phyloP scores from a whole-genome alignment of 2,797 vertebrate species.

The Coregonus ussuriensis region DNA sequence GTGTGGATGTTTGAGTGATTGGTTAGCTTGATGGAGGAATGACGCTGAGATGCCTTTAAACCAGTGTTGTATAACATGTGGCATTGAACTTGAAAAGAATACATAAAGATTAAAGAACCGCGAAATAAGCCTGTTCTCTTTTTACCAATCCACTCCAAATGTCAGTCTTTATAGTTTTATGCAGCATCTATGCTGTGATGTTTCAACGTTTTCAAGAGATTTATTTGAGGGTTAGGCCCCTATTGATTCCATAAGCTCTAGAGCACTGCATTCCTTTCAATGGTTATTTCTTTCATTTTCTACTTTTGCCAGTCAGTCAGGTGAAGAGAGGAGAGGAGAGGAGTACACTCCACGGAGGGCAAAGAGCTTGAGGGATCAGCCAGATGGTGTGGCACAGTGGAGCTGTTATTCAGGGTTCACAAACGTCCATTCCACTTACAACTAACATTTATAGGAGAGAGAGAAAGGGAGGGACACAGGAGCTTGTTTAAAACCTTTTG shows the following conservation, averaged over 20 bases:
- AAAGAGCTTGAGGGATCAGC: slow-evolving; percentile 16
- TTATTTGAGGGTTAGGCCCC: too few species aligned
- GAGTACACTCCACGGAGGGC: neutral
- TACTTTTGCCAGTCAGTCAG: neutral
- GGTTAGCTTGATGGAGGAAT: slow-evolving; percentile 33
- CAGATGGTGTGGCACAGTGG: slow-evolving; percentile 26
- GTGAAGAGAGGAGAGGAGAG: neutral
- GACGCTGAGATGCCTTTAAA: slow-evolving; percentile 21
- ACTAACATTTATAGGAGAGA: slow-evolving; percentile 10
- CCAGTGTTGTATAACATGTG: slow-evolving; percentile 23
- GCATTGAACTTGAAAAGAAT: slow-evolving; percentile 19
- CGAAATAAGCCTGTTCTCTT: neutral
- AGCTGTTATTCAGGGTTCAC: slow-evolving; percentile 8
- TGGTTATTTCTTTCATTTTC: neutral
- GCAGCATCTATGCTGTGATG: neutral
- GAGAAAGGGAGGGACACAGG: neutral
- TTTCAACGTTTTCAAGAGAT: neutral
- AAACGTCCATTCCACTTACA: slow-evolving; percentile 33
- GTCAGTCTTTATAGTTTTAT: neutral
- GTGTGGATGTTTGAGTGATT: slow-evolving; percentile 23
- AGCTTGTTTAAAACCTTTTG: neutral
- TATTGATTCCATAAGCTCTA: neutral
- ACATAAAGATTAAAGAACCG: slow-evolving; percentile 18
- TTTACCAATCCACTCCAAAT: neutral
- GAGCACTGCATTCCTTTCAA: neutral